Conservation (phyloP, 2,113 vertebrate genomes). For the Pontoporia blainvillei region DNA sequence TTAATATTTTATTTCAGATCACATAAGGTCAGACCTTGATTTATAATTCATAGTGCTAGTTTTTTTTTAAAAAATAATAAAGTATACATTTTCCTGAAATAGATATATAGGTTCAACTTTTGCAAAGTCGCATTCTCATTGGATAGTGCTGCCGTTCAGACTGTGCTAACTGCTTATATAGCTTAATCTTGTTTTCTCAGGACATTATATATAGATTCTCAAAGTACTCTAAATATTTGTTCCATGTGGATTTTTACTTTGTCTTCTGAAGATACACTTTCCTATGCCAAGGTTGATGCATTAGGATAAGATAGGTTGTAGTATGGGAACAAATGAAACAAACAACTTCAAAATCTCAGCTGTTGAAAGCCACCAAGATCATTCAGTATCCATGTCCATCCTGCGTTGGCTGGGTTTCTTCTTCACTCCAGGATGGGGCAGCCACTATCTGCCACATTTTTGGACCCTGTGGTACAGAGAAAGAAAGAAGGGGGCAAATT, state of each 20-base stretch:
- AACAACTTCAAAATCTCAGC: not conserved
- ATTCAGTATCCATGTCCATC: not conserved
- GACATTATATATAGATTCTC: not conserved
- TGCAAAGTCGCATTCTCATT: conserved; percentile 27
- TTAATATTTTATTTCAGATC: conserved; percentile 54
- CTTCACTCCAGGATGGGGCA: not conserved
- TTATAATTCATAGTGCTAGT: conserved; percentile 18
- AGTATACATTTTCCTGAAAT: conserved; percentile 39
- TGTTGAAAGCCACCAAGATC: not conserved
- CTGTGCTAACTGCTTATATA: not conserved
- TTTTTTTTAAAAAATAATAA: conserved; percentile 32
- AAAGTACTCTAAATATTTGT: not conserved
- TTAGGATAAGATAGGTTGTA: not conserved
- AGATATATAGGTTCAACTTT: not conserved
- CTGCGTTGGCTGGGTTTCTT: not conserved
- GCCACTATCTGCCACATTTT: not conserved
- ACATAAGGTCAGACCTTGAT: conserved; percentile 26
- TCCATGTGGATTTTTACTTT: not conserved
- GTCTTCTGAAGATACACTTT: not conserved
- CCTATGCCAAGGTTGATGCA: not conserved
- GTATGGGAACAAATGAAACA: not conserved
- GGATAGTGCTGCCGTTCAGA: not conserved
- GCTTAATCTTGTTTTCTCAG: not conserved
- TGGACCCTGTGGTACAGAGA: too few species aligned
- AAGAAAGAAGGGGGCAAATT: not conserved